Evolutionary conservation across 2,888 invertebrate genomes (phyloP).

Genomic region (Ptychoptera albimana): DNA sequence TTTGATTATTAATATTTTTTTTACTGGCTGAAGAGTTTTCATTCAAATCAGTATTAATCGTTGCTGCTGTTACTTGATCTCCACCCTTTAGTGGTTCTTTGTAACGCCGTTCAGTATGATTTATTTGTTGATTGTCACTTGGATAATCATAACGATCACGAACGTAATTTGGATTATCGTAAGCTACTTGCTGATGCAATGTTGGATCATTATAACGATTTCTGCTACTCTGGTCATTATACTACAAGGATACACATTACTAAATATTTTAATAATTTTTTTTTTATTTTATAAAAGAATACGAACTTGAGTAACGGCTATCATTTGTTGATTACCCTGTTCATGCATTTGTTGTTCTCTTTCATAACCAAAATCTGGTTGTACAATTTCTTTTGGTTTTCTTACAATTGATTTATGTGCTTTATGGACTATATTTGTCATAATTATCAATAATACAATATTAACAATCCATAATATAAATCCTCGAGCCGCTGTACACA

Average conservation of each 20-base stretch:
- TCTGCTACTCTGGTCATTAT: not conserved
- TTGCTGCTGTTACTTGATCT: not conserved
- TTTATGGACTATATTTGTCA: not conserved
- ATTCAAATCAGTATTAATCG: too few species aligned
- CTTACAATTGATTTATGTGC: not conserved
- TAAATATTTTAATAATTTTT: too few species aligned
- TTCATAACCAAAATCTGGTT: not conserved
- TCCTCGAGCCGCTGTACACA: not conserved
- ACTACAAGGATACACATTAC: too few species aligned
- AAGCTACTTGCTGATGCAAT: not conserved
- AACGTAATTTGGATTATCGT: conserved; percentile 2
- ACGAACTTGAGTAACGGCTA: not conserved
- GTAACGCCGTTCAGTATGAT: conserved; percentile 1
- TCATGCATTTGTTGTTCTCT: not conserved
- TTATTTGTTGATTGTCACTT: not conserved
- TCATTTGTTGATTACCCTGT: not conserved
- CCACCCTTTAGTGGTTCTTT: conserved; percentile 5
- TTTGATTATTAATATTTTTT: too few species aligned
- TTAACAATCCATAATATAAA: conserved; percentile 6
- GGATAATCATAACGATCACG: not conserved
- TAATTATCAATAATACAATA: not conserved
- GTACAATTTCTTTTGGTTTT: not conserved
- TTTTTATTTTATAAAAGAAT: not conserved
- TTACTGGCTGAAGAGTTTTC: too few species aligned
- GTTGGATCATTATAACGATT: conserved; percentile 3